These are phyloP conservation scores for Drosophila anomelani DNA, from an alignment of 2,888 invertebrate genomes.

Conservation along the genomic window DNA sequence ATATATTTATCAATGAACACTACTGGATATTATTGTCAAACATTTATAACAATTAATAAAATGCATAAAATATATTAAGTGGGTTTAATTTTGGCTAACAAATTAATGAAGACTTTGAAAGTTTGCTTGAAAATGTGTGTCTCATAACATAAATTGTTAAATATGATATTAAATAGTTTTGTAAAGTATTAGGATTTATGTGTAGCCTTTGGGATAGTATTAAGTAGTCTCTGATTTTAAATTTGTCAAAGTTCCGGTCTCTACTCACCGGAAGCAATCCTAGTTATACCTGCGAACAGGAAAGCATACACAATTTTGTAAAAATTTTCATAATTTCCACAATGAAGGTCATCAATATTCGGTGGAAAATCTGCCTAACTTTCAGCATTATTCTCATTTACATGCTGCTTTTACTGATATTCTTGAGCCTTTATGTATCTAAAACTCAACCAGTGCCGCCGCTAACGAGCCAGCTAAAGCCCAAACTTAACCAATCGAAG, in stretches of 20 bases:
- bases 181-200: neutral
- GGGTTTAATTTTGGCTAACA: neutral
- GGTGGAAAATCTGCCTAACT: constrained; percentile 1
- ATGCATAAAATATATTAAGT: neutral
- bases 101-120: no score
- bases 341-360: constrained; percentile 26
- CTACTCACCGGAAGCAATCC: neutral
- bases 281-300: neutral
- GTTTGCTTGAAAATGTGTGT: neutral
- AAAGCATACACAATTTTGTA: neutral
- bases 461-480: neutral
- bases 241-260: neutral
- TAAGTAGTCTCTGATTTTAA: neutral
- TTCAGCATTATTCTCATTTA: neutral
- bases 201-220: neutral
- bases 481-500: no score
- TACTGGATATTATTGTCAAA: constrained; percentile 14
- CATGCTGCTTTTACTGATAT: neutral
- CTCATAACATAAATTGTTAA: neutral
- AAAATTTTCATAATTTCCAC: neutral
- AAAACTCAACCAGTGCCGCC: constrained; percentile 12
- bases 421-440: neutral
- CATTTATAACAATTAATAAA: constrained; percentile 35
- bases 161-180: neutral
- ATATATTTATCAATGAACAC: constrained; percentile 25